Evolutionary conservation across 2,113 vertebrate species (phyloP).

Genomic region (Menidia beryllina): DNA sequence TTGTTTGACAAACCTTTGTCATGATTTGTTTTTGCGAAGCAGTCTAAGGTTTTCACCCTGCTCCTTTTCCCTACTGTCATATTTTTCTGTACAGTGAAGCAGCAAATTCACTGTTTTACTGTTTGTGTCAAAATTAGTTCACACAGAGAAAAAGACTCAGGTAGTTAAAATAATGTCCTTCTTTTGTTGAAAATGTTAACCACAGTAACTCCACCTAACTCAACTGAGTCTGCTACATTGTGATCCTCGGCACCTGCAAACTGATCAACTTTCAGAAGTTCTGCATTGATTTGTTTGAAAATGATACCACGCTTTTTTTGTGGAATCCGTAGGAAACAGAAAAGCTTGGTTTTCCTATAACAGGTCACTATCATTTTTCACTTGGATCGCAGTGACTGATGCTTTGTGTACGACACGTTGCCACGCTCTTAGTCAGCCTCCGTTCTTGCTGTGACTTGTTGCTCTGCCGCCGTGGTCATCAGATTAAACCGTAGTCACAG

Average conservation of each 20-base stretch:
- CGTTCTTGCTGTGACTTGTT: slow-evolving; percentile 15
- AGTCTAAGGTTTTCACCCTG: background rate
- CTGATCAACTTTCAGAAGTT: background rate
- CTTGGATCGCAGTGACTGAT: background rate
- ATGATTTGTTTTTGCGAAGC: background rate
- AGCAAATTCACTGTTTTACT: background rate
- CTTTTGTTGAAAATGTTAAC: background rate
- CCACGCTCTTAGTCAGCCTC: background rate
- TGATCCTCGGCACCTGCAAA: too few relatives aligned
- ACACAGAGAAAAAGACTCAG: too few relatives aligned
- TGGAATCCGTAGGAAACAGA: too few relatives aligned
- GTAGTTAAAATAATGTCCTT: background rate
- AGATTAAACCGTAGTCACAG: slow-evolving; percentile 39
- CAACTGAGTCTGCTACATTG: too few relatives aligned
- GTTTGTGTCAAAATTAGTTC: background rate
- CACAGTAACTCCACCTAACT: background rate
- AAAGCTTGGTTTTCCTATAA: background rate
- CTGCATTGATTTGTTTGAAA: background rate
- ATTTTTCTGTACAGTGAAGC: background rate
- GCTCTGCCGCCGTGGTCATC: slow-evolving; percentile 22
- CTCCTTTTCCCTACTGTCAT: background rate
- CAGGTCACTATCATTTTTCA: background rate
- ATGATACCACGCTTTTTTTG: too few relatives aligned
- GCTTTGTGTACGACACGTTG: background rate
- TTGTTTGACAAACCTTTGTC: background rate